Conservation (phyloP, 2,797 vertebrate species). For the Chelmon rostratus region DNA sequence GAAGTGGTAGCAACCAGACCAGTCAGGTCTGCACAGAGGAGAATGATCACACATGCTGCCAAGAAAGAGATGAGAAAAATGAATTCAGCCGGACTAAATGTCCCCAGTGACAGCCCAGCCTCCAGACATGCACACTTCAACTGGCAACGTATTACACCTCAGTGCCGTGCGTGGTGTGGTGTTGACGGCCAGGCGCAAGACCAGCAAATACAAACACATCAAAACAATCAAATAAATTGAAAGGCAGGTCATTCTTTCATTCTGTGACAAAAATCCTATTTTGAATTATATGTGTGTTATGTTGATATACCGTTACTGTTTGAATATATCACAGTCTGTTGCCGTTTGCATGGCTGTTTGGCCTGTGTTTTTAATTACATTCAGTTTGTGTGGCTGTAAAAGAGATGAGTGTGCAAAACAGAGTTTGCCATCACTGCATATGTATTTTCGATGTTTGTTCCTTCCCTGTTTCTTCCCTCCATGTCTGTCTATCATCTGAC, state of each 20-base stretch:
- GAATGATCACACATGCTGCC: slow-evolving; percentile 8
- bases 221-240: slow-evolving; percentile 16
- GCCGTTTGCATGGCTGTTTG: slow-evolving; percentile 13
- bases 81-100: slow-evolving; percentile 41
- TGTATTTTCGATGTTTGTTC: slow-evolving; percentile 40
- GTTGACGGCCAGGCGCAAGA: not conserved
- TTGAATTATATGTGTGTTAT: slow-evolving; percentile 20
- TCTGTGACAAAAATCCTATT: slow-evolving; percentile 12
- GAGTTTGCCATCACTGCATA: slow-evolving; percentile 28
- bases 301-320: slow-evolving; percentile 10
- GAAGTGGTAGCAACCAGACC: not conserved
- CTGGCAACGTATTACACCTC: slow-evolving; percentile 23
- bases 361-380: slow-evolving; percentile 15
- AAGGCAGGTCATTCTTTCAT: slow-evolving; percentile 12
- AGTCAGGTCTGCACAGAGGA: not conserved
- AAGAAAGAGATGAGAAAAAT: slow-evolving; percentile 36
- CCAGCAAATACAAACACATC: slow-evolving; percentile 27
- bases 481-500: slow-evolving; percentile 35
- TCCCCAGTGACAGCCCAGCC: slow-evolving; percentile 35
- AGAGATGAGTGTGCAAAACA: slow-evolving; percentile 35
- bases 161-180: slow-evolving; percentile 16
- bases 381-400: slow-evolving; percentile 21
- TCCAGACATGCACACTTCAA: slow-evolving; percentile 39
- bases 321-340: not conserved
- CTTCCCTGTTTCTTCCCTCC: slow-evolving; percentile 29